These are phyloP conservation scores for Amblyjoppa proteus DNA, from an alignment of 2,888 invertebrate species.

Conservation along the genomic window DNA sequence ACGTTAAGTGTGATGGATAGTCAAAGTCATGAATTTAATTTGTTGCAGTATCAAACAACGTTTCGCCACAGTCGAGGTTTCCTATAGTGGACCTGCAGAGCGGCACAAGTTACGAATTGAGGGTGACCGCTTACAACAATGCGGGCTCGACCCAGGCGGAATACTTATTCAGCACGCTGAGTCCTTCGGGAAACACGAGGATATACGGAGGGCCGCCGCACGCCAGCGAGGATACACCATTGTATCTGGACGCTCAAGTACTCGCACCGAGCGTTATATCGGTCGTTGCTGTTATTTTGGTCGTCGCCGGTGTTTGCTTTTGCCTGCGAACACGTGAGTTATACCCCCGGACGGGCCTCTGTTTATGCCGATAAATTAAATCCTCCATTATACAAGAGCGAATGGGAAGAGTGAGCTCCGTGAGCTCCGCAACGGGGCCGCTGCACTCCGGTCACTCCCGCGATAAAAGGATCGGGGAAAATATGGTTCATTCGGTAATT, in stretches of 20 bases:
- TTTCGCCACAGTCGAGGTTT: conserved; percentile 85
- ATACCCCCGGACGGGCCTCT: background rate
- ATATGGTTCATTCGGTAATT: conserved; percentile 60
- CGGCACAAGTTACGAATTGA: conserved; percentile 86
- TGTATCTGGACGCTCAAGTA: conserved; percentile 85
- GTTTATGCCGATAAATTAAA: conserved; percentile 13
- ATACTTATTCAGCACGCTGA: conserved; percentile 87
- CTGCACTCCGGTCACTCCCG: background rate
- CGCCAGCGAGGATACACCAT: conserved; percentile 80
- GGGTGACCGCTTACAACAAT: conserved; percentile 88
- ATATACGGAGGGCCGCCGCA: conserved; percentile 79
- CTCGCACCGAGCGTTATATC: conserved; percentile 86
- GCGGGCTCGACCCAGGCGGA: conserved; percentile 88
- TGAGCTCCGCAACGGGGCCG: background rate
- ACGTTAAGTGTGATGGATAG: background rate
- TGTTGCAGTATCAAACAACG: conserved; percentile 85
- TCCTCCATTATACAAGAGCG: background rate
- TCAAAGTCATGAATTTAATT: conserved; percentile 32
- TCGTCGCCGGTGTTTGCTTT: conserved; percentile 86
- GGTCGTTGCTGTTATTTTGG: conserved; percentile 86
- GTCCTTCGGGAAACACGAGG: conserved; percentile 85
- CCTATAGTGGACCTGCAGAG: conserved; percentile 86
- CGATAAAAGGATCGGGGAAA: conserved; percentile 43
- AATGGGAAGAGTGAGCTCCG: background rate
- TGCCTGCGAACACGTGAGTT: conserved; percentile 86